Evolutionary conservation across 2,888 invertebrate genomes (phyloP), one percentile per base, ranked within the genome.

Genomic region (Ophioninae sp.): DNA sequence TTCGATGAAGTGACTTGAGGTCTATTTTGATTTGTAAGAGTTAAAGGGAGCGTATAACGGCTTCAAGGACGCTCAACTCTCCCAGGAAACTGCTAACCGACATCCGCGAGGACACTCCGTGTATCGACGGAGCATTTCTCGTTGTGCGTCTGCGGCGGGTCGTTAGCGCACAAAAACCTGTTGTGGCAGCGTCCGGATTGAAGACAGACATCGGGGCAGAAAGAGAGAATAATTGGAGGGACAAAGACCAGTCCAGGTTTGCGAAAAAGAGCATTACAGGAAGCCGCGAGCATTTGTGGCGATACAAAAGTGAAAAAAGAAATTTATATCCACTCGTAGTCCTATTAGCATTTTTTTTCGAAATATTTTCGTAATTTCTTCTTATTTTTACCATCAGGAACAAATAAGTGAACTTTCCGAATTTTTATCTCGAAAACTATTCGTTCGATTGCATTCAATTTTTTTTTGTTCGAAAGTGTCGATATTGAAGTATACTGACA

Each of bases 31-130:
- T 87, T 86, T 84, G 85, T 85, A 87, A 85, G 74, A 85, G 75
- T 74, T 30, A 62, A 78, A 88, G 87, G 88, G 88, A 89, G 89
- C 88, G 89, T 89, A 88, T 89, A 90, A 89, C 89, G 89, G 89
- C 90, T 89, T 88, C 91, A 92, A 92, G 91, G 92, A 91, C 90
- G 89, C 87, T 86, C 87, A 87, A 85, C 88, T 90, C 90, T 90
- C 89, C 87, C 91, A 91, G 92, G 91, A 92, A 92, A 91, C 92
- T 90, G 88, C 87, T 88, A 88, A 88, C 89, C 89, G 88, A 89
- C 87, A 89, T 91, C 89, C 88, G 89, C 89, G 89, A 89, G 90
- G 91, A 90, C 89, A 89, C 89, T 88, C 86, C 78, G 68, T 86
- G 84, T 80, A 85, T 81, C 79, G 73, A 70, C 78, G n/a, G 74